Conservation (phyloP, 1,140 invertebrate genomes). For the Neelides sp. region DNA sequence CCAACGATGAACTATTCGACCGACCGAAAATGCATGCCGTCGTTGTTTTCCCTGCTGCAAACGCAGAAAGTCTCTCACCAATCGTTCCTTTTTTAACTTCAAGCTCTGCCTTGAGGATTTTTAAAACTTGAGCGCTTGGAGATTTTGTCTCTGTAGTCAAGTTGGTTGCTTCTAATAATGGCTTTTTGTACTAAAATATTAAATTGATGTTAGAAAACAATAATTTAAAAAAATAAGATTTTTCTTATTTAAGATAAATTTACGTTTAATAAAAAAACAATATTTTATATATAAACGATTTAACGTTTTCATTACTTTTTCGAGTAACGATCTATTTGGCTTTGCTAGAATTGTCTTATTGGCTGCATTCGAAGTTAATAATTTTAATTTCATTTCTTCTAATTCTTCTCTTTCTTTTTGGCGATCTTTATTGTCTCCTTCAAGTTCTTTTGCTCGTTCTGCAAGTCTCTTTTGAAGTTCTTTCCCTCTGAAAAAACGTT, state of each 20-base stretch:
- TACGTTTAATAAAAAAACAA: neutral
- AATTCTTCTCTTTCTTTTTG: slow-evolving; percentile 83
- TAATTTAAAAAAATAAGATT: neutral
- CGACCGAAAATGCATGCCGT: no score
- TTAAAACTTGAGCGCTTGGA: no score
- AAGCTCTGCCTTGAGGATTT: no score
- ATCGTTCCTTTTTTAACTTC: no score
- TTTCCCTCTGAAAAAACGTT: slow-evolving; percentile 51
- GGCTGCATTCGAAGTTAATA: slow-evolving; percentile 58
- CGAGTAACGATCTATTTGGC: slow-evolving; percentile 59
- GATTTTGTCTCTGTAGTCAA: no score
- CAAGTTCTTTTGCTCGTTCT: slow-evolving; percentile 81
- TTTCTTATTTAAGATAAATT: neutral
- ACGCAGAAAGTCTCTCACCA: slow-evolving; percentile 13
- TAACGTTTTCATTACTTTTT: neutral
- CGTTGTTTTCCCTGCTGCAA: no score
- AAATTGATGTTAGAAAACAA: no score
- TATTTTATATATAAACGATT: neutral
- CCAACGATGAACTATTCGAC: no score
- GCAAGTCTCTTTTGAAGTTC: slow-evolving; percentile 74
- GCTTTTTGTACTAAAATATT: slow-evolving; percentile 27
- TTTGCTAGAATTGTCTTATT: slow-evolving; percentile 62
- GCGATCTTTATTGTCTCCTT: slow-evolving; percentile 75
- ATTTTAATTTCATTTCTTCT: slow-evolving; percentile 69
- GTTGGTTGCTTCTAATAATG: slow-evolving; percentile 27